Conservation (phyloP, 2,113 vertebrate genomes). For the Pogona vitticeps region DNA sequence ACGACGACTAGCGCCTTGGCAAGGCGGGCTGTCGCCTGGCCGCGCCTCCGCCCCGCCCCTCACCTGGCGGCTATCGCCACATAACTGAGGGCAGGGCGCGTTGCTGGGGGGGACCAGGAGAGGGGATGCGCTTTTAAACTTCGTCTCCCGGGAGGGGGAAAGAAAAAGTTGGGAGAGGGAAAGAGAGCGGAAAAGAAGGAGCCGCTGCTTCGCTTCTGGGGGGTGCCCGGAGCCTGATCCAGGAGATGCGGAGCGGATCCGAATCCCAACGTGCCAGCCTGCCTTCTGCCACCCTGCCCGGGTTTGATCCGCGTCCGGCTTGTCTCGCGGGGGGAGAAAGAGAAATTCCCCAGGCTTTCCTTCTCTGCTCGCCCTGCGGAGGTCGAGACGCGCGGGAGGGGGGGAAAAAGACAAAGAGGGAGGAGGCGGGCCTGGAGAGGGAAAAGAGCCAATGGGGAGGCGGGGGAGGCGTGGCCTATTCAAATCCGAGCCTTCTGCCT, state of each 20-base stretch:
- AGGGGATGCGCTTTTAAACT: neutral
- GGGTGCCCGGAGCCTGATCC: too few relatives aligned
- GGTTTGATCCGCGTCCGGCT: neutral
- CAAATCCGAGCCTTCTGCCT: conserved; percentile 22
- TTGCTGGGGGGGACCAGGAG: too few relatives aligned
- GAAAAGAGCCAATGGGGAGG: conserved; percentile 53
- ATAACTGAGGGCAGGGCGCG: too few relatives aligned
- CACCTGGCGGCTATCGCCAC: too few relatives aligned
- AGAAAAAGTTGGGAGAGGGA: neutral
- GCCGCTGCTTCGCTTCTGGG: too few relatives aligned
- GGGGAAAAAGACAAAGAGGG: neutral
- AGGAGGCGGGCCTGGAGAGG: conserved; percentile 41
- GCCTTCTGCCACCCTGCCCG: neutral
- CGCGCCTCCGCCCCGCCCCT: too few relatives aligned
- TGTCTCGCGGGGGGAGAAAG: conserved; percentile 49
- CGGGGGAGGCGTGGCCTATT: conserved; percentile 52
- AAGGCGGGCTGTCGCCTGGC: too few relatives aligned
- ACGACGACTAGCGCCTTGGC: neutral
- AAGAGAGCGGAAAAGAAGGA: neutral
- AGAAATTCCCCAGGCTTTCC: conserved; percentile 62
- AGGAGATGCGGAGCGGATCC: too few relatives aligned
- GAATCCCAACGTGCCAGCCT: too few relatives aligned
- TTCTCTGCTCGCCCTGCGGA: conserved; percentile 9
- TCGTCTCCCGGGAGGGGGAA: neutral
- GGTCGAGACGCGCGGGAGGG: neutral